phyloP scores from a whole-genome alignment of 2,888 invertebrate genomes.

The Thyatira batis region DNA sequence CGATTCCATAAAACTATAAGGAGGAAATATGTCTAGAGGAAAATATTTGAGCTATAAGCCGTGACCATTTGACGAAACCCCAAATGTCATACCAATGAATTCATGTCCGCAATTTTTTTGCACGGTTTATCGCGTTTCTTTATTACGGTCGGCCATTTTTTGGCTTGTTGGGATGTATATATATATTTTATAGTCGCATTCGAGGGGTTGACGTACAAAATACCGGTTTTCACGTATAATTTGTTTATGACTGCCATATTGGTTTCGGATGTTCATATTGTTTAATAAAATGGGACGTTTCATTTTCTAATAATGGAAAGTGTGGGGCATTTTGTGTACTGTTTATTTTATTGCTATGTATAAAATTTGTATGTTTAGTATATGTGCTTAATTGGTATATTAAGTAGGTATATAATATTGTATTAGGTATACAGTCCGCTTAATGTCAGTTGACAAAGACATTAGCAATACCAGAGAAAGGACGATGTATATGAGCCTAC shows the following conservation, averaged over 20 bases:
- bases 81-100: conserved; percentile 82
- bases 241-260: conserved; percentile 75
- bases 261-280: conserved; percentile 52
- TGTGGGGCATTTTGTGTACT: conserved; percentile 17
- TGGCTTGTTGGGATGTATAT: conserved; percentile 43
- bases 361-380: conserved; percentile 8
- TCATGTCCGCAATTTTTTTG: conserved; percentile 78
- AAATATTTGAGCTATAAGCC: conserved; percentile 61
- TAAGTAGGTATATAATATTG: too few species aligned
- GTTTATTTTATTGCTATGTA: conserved; percentile 27
- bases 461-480: too few species aligned
- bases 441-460: too few species aligned
- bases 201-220: conserved; percentile 51
- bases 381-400: too few species aligned
- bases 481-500: too few species aligned
- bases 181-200: conserved; percentile 62
- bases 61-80: conserved; percentile 71
- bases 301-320: conserved; percentile 43
- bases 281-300: conserved; percentile 47
- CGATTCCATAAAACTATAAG: conserved; percentile 79
- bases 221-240: conserved; percentile 67
- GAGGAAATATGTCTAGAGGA: conserved; percentile 69
- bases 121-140: conserved; percentile 78
- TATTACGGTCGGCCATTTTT: conserved; percentile 77
- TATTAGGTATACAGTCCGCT: too few species aligned